Conservation (phyloP, 2,113 vertebrate species). For the Pipra filicauda region DNA sequence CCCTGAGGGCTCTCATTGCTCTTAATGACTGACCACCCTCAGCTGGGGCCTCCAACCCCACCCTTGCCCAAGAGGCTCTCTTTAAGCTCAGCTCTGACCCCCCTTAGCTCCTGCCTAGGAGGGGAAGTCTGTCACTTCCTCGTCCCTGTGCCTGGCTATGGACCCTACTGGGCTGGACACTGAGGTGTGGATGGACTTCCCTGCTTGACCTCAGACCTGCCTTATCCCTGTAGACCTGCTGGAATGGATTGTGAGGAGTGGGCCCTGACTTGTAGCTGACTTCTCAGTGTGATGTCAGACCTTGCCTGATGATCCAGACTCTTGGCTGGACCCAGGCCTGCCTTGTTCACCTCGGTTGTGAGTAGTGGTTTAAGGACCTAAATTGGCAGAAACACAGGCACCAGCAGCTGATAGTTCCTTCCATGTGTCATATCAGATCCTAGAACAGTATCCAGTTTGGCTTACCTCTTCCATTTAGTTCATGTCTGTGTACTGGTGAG, state of each 20-base stretch:
- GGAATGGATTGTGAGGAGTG: neutral
- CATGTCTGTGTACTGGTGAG: fast-evolving
- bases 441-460: neutral
- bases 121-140: fast-evolving
- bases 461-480: neutral
- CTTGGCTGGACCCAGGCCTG: neutral
- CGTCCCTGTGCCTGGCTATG: neutral
- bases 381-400: neutral
- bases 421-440: neutral
- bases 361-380: neutral
- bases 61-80: neutral
- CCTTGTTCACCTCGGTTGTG: neutral
- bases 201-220: neutral
- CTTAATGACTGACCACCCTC: neutral
- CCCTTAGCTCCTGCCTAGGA: fast-evolving
- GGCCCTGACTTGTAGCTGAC: neutral
- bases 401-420: neutral
- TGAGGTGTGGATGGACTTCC: fast-evolving
- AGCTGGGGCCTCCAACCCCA: neutral
- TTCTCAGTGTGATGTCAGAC: neutral
- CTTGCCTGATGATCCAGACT: neutral
- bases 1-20: neutral
- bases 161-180: neutral
- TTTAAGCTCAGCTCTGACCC: neutral
- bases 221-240: fast-evolving